phyloP scores from a whole-genome alignment of 2,888 invertebrate species.

The Augiades crinisus region DNA sequence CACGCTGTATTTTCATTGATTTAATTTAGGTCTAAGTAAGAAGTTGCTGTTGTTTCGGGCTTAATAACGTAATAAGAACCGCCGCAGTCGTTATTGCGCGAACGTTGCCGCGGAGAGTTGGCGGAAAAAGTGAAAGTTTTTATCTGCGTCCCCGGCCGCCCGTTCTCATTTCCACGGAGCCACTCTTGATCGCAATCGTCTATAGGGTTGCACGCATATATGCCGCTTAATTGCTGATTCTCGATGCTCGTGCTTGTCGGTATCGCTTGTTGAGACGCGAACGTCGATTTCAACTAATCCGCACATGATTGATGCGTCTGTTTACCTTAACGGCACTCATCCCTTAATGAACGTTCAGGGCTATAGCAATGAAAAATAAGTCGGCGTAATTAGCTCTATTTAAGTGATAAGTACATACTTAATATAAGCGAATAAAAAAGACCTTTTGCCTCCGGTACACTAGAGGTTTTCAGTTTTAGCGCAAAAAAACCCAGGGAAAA shows the following conservation, averaged over 20 bases:
- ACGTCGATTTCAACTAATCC: conserved; percentile 23
- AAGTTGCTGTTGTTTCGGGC: conserved; percentile 21
- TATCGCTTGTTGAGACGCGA: conserved; percentile 31
- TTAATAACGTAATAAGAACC: conserved; percentile 61
- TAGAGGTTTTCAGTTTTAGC: too few relatives aligned
- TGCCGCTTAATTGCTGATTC: conserved; percentile 54
- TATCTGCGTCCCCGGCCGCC: conserved; percentile 69
- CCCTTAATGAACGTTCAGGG: conserved; percentile 16
- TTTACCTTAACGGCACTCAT: conserved; percentile 19
- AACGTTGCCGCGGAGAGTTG: conserved; percentile 67
- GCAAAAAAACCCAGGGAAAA: too few relatives aligned
- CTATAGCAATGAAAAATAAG: conserved; percentile 9
- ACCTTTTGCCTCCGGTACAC: too few relatives aligned
- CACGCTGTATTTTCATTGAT: conserved; percentile 9
- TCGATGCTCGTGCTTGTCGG: conserved; percentile 29
- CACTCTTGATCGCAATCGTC: conserved; percentile 68
- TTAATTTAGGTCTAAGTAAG: conserved; percentile 15
- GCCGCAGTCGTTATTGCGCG: conserved; percentile 64
- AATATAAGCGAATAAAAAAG: too few relatives aligned
- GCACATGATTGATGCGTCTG: conserved; percentile 18
- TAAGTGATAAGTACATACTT: too few relatives aligned
- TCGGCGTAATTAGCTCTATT: conserved; percentile 19
- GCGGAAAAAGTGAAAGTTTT: conserved; percentile 78
- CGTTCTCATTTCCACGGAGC: conserved; percentile 70
- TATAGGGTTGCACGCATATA: conserved; percentile 28